phyloP scores from a whole-genome alignment of 1,140 invertebrate genomes.

The Drosophila varians region DNA sequence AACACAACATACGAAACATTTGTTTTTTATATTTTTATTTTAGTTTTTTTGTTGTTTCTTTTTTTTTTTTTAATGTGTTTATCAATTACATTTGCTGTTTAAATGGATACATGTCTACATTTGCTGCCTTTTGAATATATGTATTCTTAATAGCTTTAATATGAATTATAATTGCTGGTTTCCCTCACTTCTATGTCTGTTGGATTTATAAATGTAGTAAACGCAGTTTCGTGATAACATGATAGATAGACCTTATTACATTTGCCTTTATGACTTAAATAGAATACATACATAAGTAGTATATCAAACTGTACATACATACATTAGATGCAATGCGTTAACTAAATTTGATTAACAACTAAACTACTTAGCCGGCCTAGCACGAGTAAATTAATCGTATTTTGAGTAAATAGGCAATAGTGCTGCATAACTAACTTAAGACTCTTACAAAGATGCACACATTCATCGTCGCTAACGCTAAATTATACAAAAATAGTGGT shows the following conservation, averaged over 20 bases:
- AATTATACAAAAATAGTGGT: conserved; percentile 34
- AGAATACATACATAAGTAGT: conserved; percentile 38
- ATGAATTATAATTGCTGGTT: conserved; percentile 43
- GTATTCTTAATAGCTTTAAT: conserved; percentile 48
- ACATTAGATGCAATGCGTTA: conserved; percentile 70
- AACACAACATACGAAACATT: not conserved
- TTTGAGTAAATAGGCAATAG: conserved; percentile 71
- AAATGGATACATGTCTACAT: conserved; percentile 69
- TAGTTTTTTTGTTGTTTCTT: conserved; percentile 31
- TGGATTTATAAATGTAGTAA: conserved; percentile 79
- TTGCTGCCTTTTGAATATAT: conserved; percentile 63
- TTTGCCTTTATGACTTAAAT: conserved; percentile 43
- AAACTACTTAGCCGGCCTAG: conserved; percentile 58
- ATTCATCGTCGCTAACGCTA: conserved; percentile 31
- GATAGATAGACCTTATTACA: conserved; percentile 59
- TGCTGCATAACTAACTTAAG: conserved; percentile 55
- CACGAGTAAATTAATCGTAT: conserved; percentile 47
- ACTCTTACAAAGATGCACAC: conserved; percentile 55
- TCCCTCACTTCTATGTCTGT: conserved; percentile 36
- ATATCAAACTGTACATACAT: conserved; percentile 59
- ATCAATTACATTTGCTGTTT: conserved; percentile 78
- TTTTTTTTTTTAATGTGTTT: conserved; percentile 52
- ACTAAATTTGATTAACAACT: conserved; percentile 73
- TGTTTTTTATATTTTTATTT: conserved; percentile 48
- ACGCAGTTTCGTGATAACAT: conserved; percentile 75